These are phyloP conservation scores for Drosophila ambigua DNA, from an alignment of 1,140 invertebrate genomes.

Conservation along the genomic window DNA sequence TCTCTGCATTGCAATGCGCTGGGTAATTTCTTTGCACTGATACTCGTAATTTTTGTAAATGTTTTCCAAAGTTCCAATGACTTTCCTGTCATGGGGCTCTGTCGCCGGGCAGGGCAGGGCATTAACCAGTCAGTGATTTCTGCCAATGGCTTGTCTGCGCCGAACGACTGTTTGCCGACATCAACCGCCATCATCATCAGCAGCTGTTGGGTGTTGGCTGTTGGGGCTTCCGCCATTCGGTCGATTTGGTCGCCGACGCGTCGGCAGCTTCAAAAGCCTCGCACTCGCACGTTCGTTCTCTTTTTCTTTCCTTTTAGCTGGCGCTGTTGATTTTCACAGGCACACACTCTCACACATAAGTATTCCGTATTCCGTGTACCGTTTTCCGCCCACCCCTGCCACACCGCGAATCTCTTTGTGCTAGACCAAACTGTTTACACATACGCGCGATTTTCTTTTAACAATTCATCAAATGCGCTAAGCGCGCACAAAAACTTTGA, in stretches of 20 bases:
- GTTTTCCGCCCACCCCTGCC: slow-evolving; percentile 3
- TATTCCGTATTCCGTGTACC: no score
- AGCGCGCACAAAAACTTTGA: slow-evolving; percentile 77
- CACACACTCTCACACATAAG: not conserved
- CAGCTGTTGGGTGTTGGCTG: slow-evolving; percentile 18
- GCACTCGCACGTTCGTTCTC: slow-evolving; percentile 2
- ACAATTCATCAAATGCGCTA: slow-evolving; percentile 81
- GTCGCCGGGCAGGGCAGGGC: slow-evolving; percentile 13
- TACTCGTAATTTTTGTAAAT: not conserved
- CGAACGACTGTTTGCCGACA: slow-evolving; percentile 40
- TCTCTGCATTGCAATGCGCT: not conserved
- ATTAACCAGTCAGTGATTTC: slow-evolving; percentile 29
- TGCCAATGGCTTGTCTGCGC: not conserved
- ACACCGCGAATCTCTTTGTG: slow-evolving; percentile 26
- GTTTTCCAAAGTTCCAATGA: not conserved
- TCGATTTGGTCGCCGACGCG: slow-evolving; percentile 3
- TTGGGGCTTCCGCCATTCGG: slow-evolving; percentile 46
- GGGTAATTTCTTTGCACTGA: not conserved
- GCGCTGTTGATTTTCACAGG: slow-evolving; percentile 37
- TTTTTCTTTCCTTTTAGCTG: slow-evolving; percentile 22
- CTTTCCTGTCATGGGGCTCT: slow-evolving; percentile 1
- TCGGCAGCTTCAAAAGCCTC: slow-evolving; percentile 48
- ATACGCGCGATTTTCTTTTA: slow-evolving; percentile 81
- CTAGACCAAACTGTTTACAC: slow-evolving; percentile 77
- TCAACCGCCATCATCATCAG: slow-evolving; percentile 48